Conservation (phyloP, 35 echinoderm and acorn worm genomes). For the Lytechinus pictus region DNA sequence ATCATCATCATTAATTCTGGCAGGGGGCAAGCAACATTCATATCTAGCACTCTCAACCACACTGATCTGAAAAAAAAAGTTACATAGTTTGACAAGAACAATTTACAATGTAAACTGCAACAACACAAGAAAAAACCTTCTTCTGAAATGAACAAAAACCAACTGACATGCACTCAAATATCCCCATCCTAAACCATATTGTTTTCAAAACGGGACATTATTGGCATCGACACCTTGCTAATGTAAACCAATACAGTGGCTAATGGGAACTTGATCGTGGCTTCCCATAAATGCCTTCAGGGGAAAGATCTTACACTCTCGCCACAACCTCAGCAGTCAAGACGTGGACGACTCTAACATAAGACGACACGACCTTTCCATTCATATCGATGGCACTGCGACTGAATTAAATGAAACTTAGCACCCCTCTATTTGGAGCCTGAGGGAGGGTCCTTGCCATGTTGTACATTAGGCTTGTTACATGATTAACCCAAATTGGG, state of each 20-base stretch:
- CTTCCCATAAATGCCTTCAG: background rate
- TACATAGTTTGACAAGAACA: too few species aligned
- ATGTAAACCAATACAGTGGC: background rate
- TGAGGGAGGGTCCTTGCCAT: background rate
- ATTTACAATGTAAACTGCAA: background rate
- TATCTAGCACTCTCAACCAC: too few species aligned
- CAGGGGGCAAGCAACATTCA: too few species aligned
- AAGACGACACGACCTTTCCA: background rate
- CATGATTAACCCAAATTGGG: conserved; percentile 29
- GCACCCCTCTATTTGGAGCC: background rate
- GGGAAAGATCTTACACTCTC: background rate
- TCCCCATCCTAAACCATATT: background rate
- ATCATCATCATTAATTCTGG: too few species aligned
- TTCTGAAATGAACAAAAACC: background rate
- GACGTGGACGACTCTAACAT: background rate
- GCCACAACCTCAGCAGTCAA: background rate
- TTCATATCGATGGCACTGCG: background rate
- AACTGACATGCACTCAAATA: background rate
- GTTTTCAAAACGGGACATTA: background rate
- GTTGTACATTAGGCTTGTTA: background rate
- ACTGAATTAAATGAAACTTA: conserved; percentile 8
- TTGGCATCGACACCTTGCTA: background rate
- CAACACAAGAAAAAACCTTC: background rate
- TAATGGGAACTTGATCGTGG: background rate
- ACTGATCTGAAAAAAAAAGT: too few species aligned